A percentile compares a stretch with the other conserved stretches of the same genome.
Evolutionary conservation across 1,140 invertebrate species (phyloP).

Genomic region (Bathynomus jamesi): DNA sequence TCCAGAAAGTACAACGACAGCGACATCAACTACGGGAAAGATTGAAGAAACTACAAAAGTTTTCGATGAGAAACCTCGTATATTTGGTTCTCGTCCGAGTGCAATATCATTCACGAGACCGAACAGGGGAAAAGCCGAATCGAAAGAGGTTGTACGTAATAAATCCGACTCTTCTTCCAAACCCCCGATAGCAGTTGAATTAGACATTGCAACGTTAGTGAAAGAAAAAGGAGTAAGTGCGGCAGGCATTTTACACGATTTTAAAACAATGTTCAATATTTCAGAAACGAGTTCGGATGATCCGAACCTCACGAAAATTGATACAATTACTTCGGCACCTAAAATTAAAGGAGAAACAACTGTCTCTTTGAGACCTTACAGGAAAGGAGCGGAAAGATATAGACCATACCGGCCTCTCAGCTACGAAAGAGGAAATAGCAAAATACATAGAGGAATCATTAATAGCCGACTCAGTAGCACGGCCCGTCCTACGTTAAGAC

Average conservation of each 20-base stretch:
- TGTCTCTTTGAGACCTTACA: not conserved
- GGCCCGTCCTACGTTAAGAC: not conserved
- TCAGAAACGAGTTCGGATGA: not conserved
- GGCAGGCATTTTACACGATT: not conserved
- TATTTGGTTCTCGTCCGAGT: not conserved
- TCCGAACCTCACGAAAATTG: too few species aligned
- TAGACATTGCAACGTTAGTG: not conserved
- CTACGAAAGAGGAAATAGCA: not conserved
- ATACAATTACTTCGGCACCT: too few species aligned
- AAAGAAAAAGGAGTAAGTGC: not conserved
- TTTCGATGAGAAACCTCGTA: not conserved
- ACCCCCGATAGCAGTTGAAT: not conserved
- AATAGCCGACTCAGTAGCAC: not conserved
- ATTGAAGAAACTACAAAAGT: not conserved
- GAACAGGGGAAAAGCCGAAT: not conserved
- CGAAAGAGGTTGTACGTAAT: too few species aligned
- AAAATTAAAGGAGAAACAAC: not conserved
- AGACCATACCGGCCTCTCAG: not conserved
- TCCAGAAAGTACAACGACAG: not conserved
- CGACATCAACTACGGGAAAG: not conserved
- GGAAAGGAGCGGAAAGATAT: not conserved
- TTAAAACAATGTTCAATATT: not conserved
- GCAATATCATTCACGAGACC: not conserved
- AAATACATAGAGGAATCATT: not conserved
- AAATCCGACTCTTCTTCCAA: not conserved